A percentile compares a stretch with the other conserved stretches of the same genome.
Conservation (phyloP, 2,888 invertebrate genomes). For the Agrypnus murinus region DNA sequence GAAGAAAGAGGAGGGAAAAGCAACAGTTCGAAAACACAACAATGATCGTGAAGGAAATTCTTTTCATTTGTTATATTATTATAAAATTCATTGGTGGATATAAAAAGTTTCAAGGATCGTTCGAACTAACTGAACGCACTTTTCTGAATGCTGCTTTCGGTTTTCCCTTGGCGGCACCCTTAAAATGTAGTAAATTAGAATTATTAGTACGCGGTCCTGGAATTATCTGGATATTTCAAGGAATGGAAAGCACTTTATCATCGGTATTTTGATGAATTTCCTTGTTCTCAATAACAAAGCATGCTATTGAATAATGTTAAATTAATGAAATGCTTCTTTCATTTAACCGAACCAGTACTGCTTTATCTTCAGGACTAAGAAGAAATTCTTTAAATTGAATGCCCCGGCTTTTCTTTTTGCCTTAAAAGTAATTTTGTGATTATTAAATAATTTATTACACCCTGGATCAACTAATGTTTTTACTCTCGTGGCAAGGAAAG, state of each 20-base stretch:
- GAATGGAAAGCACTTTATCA: constrained; percentile 33
- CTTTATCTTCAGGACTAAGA: background rate
- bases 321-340: constrained; percentile 39
- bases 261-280: constrained; percentile 36
- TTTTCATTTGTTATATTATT: too few relatives aligned
- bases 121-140: background rate
- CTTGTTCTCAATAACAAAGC: constrained; percentile 34
- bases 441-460: background rate
- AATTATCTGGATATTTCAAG: constrained; percentile 24
- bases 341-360: constrained; percentile 20
- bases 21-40: constrained; percentile 21
- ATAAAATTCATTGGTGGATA: too few relatives aligned
- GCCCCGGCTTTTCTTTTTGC: background rate
- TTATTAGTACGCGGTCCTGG: constrained; percentile 23
- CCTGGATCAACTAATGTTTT: background rate
- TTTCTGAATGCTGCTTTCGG: constrained; percentile 2
- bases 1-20: constrained; percentile 11
- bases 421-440: background rate
- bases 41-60: constrained; percentile 6
- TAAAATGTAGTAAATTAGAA: constrained; percentile 35
- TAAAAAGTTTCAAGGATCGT: too few relatives aligned
- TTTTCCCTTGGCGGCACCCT: constrained; percentile 19
- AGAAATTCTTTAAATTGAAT: background rate
- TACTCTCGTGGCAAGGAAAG: background rate
- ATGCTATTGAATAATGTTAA: constrained; percentile 29